Evolutionary conservation across 1,140 invertebrate species (phyloP).

Genomic region (Lucilia sericata): DNA sequence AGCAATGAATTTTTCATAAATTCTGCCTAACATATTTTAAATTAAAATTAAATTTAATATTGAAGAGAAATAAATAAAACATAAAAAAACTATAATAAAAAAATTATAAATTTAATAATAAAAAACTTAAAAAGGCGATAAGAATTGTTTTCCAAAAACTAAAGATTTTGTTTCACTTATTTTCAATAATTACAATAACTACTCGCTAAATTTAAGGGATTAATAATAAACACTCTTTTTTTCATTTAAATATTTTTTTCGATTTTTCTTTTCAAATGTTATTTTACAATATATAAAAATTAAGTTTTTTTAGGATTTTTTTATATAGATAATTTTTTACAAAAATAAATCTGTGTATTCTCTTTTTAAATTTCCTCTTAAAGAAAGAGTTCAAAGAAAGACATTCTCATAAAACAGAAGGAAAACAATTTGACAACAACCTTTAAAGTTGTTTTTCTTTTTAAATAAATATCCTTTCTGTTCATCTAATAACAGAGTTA

Average conservation of each 20-base stretch:
- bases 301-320: not conserved
- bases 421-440: too few relatives aligned
- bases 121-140: not conserved
- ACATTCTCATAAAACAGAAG: too few relatives aligned
- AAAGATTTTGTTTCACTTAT: not conserved
- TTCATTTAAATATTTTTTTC: not conserved
- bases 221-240: too few relatives aligned
- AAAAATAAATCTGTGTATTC: slow-evolving; percentile 1
- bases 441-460: too few relatives aligned
- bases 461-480: too few relatives aligned
- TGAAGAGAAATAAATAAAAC: too few relatives aligned
- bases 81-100: too few relatives aligned
- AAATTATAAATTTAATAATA: not conserved
- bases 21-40: too few relatives aligned
- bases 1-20: too few relatives aligned
- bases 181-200: not conserved
- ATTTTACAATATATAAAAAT: slow-evolving; percentile 9
- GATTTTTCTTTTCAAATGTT: not conserved
- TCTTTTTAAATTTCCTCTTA: not conserved
- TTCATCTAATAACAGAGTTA: too few relatives aligned
- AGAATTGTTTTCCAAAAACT: not conserved
- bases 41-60: too few relatives aligned
- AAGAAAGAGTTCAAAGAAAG: not conserved
- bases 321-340: not conserved
- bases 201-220: not conserved